Percentiles rank a stretch among this genome's conserved stretches.
Conservation (phyloP, 1,140 invertebrate genomes). For the Solen grandis region DNA sequence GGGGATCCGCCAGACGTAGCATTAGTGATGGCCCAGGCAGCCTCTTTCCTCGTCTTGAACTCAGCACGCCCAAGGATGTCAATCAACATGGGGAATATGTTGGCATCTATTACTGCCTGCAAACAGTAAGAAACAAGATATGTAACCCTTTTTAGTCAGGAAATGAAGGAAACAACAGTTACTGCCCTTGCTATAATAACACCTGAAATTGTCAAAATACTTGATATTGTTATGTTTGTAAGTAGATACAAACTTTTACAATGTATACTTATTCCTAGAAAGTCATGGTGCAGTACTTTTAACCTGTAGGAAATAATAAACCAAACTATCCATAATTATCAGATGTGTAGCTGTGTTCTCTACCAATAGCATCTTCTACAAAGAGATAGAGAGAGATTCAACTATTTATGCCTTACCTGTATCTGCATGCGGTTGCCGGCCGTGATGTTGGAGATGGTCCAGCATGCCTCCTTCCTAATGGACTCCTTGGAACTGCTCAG, state of each 20-base stretch:
- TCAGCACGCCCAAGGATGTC: conserved; percentile 95
- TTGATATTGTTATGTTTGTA: background rate
- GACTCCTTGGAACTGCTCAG: conserved; percentile 89
- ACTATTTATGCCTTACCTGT: conserved; percentile 86
- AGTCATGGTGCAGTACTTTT: no score
- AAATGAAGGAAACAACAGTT: conserved; percentile 58
- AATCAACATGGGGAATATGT: conserved; percentile 96
- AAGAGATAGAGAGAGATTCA: no score
- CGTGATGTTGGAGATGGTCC: conserved; percentile 99
- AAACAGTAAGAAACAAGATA: no score
- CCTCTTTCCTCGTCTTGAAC: conserved; percentile 98
- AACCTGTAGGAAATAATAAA: no score
- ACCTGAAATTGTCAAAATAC: background rate
- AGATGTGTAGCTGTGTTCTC: no score
- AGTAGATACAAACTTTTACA: background rate
- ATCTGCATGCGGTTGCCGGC: conserved; percentile 97
- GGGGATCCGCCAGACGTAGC: conserved; percentile 96
- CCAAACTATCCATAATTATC: no score
- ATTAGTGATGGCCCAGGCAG: conserved; percentile 99
- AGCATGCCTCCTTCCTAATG: conserved; percentile 97
- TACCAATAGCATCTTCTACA: no score
- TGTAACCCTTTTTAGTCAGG: no score
- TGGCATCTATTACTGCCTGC: conserved; percentile 96
- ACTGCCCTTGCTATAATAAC: background rate
- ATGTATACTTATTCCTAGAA: no score